Conservation (phyloP, 2,113 vertebrate genomes). For the Marcusenius ussheri region DNA sequence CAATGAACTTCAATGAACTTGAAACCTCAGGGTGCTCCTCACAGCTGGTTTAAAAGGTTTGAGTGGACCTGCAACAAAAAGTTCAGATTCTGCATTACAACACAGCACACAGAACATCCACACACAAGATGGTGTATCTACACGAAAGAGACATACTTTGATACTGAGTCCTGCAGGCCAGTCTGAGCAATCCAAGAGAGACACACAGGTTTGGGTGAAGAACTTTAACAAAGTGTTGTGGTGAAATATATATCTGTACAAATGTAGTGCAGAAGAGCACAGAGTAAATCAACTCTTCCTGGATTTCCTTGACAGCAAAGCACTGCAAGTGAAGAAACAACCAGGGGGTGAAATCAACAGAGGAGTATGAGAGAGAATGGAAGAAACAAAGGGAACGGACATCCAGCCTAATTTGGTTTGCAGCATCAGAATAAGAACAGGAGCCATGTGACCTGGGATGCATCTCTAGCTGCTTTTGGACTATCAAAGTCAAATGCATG, state of each 20-base stretch:
- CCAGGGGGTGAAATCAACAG: not conserved
- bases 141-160: not conserved
- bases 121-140: not conserved
- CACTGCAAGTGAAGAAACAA: not conserved
- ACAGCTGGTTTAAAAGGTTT: not conserved
- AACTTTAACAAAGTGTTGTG: not conserved
- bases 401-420: not conserved
- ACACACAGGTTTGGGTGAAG: not conserved
- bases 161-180: not conserved
- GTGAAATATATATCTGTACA: not conserved
- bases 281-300: not conserved
- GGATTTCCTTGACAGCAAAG: not conserved
- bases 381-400: not conserved
- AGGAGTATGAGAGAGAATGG: not conserved
- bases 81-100: conserved; percentile 5
- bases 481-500: not conserved
- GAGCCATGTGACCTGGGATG: not conserved
- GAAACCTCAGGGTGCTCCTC: not conserved
- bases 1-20: not conserved
- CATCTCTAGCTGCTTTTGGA: not conserved
- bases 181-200: not conserved
- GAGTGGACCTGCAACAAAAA: conserved; percentile 8
- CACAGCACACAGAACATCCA: not conserved
- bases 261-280: not conserved
- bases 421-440: not conserved